Evolutionary conservation across 1,140 invertebrate genomes (phyloP), one percentile per base, ranked within the genome.

Genomic region (Drosophila ercepeae): DNA sequence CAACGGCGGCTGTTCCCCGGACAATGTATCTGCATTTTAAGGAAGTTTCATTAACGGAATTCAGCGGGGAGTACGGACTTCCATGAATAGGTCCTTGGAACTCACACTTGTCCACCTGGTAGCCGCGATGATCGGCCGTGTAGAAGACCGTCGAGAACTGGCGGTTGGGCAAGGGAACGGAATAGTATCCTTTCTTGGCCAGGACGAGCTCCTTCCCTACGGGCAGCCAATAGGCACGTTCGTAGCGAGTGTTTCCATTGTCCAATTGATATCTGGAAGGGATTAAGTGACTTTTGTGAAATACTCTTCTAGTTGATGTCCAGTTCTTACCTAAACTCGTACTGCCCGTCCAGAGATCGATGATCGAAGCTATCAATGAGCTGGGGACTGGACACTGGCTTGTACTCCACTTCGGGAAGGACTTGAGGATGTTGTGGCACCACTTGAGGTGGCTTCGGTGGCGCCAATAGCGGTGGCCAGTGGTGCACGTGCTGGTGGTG

Each of bases 201-300:
- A 90, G 49, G 4, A 90, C 65, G 0, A 58, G 32, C 2, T 58
- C 44, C 36, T 81, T 67, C 23, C 89, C 89, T 14, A 78, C 57
- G 5, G 83, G 89, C 52, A 81, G 34, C 83, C 89, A 90, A 36
- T 78, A 90, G 36, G 77, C 78, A 29, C 89, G 89, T 32, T 90
- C 89, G 11, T 89, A 90, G n/a, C 89, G 83, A 0, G 81, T 75
- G 9, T 89, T 75, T n/a, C 89, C 89, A 34, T 90, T 89, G 50
- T 86, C 81, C 23, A 90, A 45, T 2, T 75, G 51, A 29, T 75
- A 90, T 52, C 89, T 90, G 36, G 6, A 6, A 41, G 16, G 27
- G 14, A 32, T 11, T 2, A 9, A n/a, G 11, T 2, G 29, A 32
- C 29, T 3, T 32, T n/a, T n/a, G 3, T 9, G 11, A 32, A 3